Evolutionary conservation across 1,140 invertebrate species (phyloP).

Genomic region (Galendromus occidentalis): DNA sequence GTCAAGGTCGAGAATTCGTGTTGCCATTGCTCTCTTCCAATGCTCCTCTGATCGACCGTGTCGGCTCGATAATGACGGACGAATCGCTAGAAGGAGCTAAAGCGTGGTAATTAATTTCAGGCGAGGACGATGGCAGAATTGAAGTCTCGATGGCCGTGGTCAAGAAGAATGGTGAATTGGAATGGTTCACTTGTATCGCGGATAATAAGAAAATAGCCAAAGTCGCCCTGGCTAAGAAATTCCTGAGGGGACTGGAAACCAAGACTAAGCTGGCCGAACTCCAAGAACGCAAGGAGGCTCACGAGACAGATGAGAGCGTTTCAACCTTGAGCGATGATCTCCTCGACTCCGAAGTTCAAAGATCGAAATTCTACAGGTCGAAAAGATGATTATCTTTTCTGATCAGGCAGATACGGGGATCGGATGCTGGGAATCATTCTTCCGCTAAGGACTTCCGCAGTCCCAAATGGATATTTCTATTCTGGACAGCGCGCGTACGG

Average conservation of each 20-base stretch:
- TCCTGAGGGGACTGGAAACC: not conserved
- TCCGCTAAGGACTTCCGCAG: too few species aligned
- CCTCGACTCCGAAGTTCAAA: not conserved
- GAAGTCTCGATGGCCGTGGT: not conserved
- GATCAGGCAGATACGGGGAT: too few species aligned
- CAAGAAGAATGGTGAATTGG: not conserved
- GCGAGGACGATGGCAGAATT: not conserved
- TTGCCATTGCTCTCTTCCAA: not conserved
- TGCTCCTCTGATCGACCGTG: not conserved
- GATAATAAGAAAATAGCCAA: not conserved
- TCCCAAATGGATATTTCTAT: too few species aligned
- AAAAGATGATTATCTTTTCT: not conserved
- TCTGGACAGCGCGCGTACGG: too few species aligned
- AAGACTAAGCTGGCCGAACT: not conserved
- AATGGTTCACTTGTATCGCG: not conserved
- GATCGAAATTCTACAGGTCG: not conserved
- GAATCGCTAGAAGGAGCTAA: not conserved
- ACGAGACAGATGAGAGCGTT: not conserved
- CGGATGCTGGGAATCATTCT: too few species aligned
- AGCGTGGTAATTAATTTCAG: not conserved
- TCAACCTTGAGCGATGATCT: not conserved
- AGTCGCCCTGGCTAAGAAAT: not conserved
- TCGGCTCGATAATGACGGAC: not conserved
- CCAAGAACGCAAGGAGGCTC: not conserved
- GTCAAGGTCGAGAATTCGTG: not conserved